Evolutionary conservation across 2,888 invertebrate genomes (phyloP).

Genomic region (Watsonalla cultraria): DNA sequence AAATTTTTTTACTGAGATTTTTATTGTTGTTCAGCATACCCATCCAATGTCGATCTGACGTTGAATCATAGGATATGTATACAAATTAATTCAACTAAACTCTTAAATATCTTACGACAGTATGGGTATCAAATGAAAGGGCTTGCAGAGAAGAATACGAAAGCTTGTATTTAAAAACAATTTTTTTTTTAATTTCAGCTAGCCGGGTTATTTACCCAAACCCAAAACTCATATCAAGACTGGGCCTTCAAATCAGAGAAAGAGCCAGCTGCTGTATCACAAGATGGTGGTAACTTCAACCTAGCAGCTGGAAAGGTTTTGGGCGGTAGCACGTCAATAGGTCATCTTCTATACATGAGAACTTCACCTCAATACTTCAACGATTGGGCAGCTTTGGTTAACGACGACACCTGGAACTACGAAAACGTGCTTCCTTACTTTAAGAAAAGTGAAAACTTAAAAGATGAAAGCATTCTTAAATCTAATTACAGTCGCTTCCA

Average conservation of each 20-base stretch:
- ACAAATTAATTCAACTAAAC: too few relatives aligned
- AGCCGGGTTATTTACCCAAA: slow-evolving; percentile 18
- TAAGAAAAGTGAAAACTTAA: slow-evolving; percentile 33
- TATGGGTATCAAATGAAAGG: too few relatives aligned
- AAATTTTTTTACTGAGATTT: too few relatives aligned
- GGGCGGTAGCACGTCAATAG: slow-evolving; percentile 38
- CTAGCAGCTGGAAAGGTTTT: slow-evolving; percentile 35
- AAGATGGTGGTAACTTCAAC: slow-evolving; percentile 11
- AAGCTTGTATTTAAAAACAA: too few relatives aligned
- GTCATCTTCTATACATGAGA: slow-evolving; percentile 27
- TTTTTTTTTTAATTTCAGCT: slow-evolving; percentile 21
- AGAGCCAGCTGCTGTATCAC: slow-evolving; percentile 19
- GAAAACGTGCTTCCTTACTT: slow-evolving; percentile 32
- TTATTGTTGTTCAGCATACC: too few relatives aligned
- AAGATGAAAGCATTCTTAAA: slow-evolving; percentile 20
- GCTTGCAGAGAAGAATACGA: too few relatives aligned
- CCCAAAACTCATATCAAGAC: slow-evolving; percentile 21
- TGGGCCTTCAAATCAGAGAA: slow-evolving; percentile 32
- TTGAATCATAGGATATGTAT: too few relatives aligned
- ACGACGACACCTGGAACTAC: slow-evolving; percentile 31
- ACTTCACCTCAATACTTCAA: slow-evolving; percentile 30
- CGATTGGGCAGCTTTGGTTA: slow-evolving; percentile 23
- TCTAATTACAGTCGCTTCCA: slow-evolving; percentile 30
- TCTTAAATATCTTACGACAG: too few relatives aligned
- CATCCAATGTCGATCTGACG: too few relatives aligned